Percentiles rank a stretch among this genome's conserved stretches.
These are phyloP conservation scores for Halictus ligatus DNA, from an alignment of 2,888 invertebrate genomes.

Conservation along the genomic window DNA sequence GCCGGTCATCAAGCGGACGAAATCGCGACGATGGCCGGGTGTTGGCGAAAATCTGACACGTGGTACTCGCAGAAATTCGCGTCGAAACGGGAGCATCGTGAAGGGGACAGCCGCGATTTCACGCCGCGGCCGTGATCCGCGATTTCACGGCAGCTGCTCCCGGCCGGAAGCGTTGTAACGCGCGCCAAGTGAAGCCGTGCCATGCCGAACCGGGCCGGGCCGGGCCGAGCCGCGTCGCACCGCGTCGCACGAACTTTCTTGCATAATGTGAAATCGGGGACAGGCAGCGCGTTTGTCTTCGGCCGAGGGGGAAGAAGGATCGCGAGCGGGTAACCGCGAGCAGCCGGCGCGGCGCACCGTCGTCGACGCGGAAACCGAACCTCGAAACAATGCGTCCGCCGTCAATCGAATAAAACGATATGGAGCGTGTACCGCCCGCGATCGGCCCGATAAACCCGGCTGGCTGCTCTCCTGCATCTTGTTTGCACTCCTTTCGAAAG, in stretches of 20 bases:
- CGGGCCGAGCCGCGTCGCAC: constrained; percentile 56
- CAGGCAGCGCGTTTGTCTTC: constrained; percentile 51
- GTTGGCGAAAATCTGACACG: constrained; percentile 30
- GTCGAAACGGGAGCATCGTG: constrained; percentile 54
- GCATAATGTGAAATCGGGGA: constrained; percentile 77
- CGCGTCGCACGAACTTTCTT: constrained; percentile 69
- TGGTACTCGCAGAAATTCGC: constrained; percentile 54
- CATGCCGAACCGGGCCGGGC: constrained; percentile 46
- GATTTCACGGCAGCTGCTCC: constrained; percentile 73
- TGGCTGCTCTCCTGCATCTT: constrained; percentile 26
- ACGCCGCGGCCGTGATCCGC: constrained; percentile 73
- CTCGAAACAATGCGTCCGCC: constrained; percentile 41
- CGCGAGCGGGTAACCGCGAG: not conserved
- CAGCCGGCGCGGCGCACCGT: not conserved
- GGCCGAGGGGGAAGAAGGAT: not conserved
- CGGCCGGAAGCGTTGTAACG: constrained; percentile 37
- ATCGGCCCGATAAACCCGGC: constrained; percentile 48
- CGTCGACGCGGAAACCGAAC: constrained; percentile 32
- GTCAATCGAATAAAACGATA: constrained; percentile 57
- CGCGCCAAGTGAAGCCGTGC: constrained; percentile 9
- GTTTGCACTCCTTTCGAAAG: constrained; percentile 62
- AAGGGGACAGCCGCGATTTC: constrained; percentile 72
- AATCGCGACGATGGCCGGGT: not conserved
- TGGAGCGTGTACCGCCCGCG: constrained; percentile 21
- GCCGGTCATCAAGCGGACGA: not conserved